Conservation (phyloP, 1,140 invertebrate genomes). For the Mya arenaria region DNA sequence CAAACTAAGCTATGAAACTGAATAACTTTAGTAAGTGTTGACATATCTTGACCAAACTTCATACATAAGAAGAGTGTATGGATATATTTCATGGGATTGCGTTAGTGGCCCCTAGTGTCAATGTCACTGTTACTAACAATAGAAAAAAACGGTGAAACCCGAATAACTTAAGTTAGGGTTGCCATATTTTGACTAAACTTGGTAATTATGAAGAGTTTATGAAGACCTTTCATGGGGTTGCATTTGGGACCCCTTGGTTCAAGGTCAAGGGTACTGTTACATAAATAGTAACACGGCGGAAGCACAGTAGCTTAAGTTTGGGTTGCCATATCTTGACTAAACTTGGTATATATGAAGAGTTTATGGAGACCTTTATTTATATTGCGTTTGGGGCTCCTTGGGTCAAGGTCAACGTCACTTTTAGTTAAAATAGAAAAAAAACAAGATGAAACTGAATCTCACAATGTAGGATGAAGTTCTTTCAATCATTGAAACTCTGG, state of each 20-base stretch:
- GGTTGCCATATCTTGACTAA: not conserved
- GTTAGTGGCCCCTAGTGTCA: too few relatives aligned
- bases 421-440: not conserved
- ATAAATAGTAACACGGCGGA: too few relatives aligned
- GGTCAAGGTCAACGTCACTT: not conserved
- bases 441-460: too few relatives aligned
- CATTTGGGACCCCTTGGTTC: not conserved
- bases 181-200: not conserved
- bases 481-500: too few relatives aligned
- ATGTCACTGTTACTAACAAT: too few relatives aligned
- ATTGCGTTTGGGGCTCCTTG: not conserved
- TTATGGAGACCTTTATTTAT: not conserved
- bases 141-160: not conserved
- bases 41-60: too few relatives aligned
- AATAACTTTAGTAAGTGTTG: too few relatives aligned
- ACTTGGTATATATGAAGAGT: not conserved
- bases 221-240: not conserved
- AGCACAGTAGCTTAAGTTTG: not conserved
- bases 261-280: not conserved
- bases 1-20: too few relatives aligned
- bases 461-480: too few relatives aligned
- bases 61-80: too few relatives aligned
- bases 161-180: not conserved
- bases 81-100: too few relatives aligned
- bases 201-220: not conserved